Percentiles rank a stretch among this genome's conserved stretches.
Evolutionary conservation across 2,113 vertebrate genomes (phyloP).

Genomic region (Oxygymnocypris stewartii): DNA sequence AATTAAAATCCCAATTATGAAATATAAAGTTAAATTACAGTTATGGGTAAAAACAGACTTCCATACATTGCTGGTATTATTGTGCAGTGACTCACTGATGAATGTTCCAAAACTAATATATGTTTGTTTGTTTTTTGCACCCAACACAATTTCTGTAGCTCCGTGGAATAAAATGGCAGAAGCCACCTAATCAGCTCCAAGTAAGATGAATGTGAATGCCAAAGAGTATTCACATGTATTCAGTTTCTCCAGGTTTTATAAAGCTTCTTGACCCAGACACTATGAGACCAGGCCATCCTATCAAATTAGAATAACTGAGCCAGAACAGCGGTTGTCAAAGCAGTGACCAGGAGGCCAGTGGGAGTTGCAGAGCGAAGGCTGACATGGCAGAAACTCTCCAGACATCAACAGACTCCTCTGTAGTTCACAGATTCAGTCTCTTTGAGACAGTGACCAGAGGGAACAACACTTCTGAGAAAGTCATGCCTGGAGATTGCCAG

Average conservation of each 20-base stretch:
- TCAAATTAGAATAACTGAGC: neutral
- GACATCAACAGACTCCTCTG: neutral
- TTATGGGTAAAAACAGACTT: neutral
- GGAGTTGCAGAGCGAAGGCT: neutral
- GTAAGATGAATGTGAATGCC: neutral
- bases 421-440: neutral
- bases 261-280: neutral
- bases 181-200: neutral
- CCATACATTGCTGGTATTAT: neutral
- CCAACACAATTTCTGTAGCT: neutral
- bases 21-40: neutral
- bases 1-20: neutral
- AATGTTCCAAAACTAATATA: neutral
- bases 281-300: too few species aligned
- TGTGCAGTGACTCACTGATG: neutral
- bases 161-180: neutral
- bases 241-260: neutral
- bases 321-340: neutral
- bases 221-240: too few species aligned
- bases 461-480: neutral
- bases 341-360: neutral
- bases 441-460: neutral
- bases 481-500: neutral
- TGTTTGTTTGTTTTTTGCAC: neutral
- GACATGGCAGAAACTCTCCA: slow-evolving; percentile 6